phyloP scores from a whole-genome alignment of 2,888 invertebrate genomes.

The Abscondita cerata region DNA sequence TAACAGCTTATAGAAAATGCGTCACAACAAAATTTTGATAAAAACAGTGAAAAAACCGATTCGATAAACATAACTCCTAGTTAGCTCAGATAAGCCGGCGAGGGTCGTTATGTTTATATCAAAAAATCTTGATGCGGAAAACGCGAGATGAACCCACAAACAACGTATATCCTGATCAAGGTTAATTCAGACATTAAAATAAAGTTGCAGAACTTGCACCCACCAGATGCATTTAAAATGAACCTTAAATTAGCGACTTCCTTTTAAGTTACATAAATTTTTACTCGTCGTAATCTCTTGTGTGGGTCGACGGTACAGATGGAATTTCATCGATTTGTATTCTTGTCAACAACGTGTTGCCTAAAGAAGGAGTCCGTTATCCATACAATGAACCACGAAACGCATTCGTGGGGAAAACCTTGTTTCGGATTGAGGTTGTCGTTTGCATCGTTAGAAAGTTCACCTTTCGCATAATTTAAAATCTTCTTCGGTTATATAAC shows the following conservation, averaged over 20 bases:
- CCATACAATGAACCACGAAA: not conserved
- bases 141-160: too few species aligned
- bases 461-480: too few species aligned
- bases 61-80: too few species aligned
- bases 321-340: not conserved
- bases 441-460: too few species aligned
- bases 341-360: not conserved
- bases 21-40: too few species aligned
- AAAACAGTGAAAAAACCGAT: too few species aligned
- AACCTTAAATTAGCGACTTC: slow-evolving; percentile 1
- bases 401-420: not conserved
- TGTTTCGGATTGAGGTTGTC: too few species aligned
- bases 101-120: too few species aligned
- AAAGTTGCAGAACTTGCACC: not conserved
- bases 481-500: too few species aligned
- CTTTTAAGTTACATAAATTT: not conserved
- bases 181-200: not conserved
- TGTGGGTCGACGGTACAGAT: not conserved
- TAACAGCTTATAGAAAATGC: too few species aligned
- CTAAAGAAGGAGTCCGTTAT: slow-evolving; percentile 2
- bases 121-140: too few species aligned
- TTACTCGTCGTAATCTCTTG: not conserved
- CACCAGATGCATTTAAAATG: not conserved
- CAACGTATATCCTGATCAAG: slow-evolving; percentile 1
- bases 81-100: too few species aligned